Conservation (phyloP, 1,140 invertebrate genomes). For the Phymastichus coffea region DNA sequence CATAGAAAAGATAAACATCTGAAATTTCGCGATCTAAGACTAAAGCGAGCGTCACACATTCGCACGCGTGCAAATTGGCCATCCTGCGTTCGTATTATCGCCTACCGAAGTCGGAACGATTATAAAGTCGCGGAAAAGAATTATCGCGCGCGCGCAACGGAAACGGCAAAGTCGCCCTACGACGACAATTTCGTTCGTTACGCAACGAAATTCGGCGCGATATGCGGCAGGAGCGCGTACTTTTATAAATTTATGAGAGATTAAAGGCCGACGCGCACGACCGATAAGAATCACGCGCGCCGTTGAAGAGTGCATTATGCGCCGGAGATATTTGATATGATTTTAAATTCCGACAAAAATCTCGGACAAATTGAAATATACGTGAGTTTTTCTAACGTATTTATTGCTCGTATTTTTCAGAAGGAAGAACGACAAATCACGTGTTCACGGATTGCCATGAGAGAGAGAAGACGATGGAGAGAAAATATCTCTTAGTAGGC, state of each 20-base stretch:
- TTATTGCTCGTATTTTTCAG: too few species aligned
- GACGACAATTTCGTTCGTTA: not conserved
- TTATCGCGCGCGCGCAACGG: conserved; percentile 1
- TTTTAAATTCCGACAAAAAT: conserved; percentile 13
- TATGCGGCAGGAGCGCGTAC: not conserved
- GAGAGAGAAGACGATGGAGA: too few species aligned
- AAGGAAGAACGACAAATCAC: too few species aligned
- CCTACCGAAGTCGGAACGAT: too few species aligned
- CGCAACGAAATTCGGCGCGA: conserved; percentile 16
- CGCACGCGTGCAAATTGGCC: not conserved
- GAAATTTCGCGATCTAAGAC: not conserved
- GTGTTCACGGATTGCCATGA: too few species aligned
- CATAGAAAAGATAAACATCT: conserved; percentile 15
- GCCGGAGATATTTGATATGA: conserved; percentile 3
- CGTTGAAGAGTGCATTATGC: conserved; percentile 6
- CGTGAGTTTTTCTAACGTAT: too few species aligned
- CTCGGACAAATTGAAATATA: conserved; percentile 10
- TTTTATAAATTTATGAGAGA: conserved; percentile 24
- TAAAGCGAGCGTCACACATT: not conserved
- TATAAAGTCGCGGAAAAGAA: too few species aligned
- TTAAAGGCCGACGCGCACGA: not conserved
- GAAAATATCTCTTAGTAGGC: not conserved
- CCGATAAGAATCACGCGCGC: conserved; percentile 9
- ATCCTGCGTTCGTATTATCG: too few species aligned
- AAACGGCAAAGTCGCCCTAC: not conserved